Evolutionary conservation across 1,140 invertebrate species (phyloP).

Genomic region (Diploscapter pachys): DNA sequence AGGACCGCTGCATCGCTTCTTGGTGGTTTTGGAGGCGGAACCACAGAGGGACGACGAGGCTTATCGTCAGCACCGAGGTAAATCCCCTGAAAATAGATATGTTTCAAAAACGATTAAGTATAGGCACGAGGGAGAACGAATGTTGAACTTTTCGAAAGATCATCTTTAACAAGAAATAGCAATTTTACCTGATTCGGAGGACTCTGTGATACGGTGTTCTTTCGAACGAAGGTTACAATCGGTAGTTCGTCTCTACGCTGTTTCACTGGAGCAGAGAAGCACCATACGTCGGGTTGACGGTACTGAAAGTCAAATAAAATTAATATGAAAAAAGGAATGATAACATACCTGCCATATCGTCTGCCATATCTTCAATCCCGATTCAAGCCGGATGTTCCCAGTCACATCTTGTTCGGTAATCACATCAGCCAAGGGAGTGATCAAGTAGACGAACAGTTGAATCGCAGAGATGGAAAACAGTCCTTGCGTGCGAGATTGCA

Average conservation of each 20-base stretch:
- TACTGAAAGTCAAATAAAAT: conserved; percentile 64
- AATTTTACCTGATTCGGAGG: conserved; percentile 13
- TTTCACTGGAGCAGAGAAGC: conserved; percentile 87
- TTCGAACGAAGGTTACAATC: conserved; percentile 38
- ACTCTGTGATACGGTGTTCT: conserved; percentile 31
- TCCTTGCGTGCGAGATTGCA: conserved; percentile 13
- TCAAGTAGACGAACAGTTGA: conserved; percentile 93
- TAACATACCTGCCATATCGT: conserved; percentile 73
- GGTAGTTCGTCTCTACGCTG: conserved; percentile 61
- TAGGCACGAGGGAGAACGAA: too few species aligned
- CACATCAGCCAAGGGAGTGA: conserved; percentile 86
- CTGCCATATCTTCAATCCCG: conserved; percentile 93
- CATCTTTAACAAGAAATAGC: too few species aligned
- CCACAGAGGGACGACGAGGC: conserved; percentile 40
- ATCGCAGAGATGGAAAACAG: conserved; percentile 84
- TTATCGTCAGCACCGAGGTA: conserved; percentile 63
- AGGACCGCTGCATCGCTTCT: conserved; percentile 39
- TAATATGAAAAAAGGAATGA: neutral
- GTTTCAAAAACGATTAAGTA: too few species aligned
- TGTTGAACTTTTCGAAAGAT: too few species aligned
- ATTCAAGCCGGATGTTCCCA: conserved; percentile 85
- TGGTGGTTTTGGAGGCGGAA: conserved; percentile 54
- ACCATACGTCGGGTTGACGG: conserved; percentile 82
- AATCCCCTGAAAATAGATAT: conserved; percentile 65
- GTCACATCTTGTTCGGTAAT: conserved; percentile 96